Evolutionary conservation across 1,140 invertebrate species (phyloP).

Genomic region (Idris sp.): DNA sequence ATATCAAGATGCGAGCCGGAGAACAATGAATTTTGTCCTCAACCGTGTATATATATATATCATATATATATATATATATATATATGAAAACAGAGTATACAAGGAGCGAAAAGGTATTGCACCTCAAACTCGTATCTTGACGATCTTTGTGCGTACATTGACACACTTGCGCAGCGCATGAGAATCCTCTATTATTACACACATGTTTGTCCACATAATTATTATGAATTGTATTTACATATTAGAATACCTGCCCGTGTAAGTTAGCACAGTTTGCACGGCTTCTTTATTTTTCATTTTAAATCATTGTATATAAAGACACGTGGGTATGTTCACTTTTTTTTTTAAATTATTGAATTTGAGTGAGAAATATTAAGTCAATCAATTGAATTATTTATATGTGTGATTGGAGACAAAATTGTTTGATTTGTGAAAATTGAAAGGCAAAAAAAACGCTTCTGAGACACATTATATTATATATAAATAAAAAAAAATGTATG

Average conservation of each 20-base stretch:
- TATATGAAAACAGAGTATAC: too few species aligned
- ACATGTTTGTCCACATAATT: constrained; percentile 45
- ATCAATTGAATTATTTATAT: constrained; percentile 8
- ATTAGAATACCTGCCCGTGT: constrained; percentile 47
- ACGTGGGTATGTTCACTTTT: neutral
- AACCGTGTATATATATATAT: too few species aligned
- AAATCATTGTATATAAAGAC: constrained; percentile 11
- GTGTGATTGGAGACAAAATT: constrained; percentile 17
- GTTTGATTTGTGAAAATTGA: too few species aligned
- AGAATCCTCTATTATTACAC: constrained; percentile 59
- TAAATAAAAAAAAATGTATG: constrained; percentile 68
- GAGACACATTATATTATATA: too few species aligned
- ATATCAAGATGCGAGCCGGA: constrained; percentile 44
- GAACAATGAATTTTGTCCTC: constrained; percentile 60
- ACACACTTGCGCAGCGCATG: constrained; percentile 55
- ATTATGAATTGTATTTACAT: constrained; percentile 59
- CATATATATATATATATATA: too few species aligned
- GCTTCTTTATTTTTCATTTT: too few species aligned
- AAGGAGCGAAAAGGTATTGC: constrained; percentile 22
- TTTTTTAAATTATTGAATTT: neutral
- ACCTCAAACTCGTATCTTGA: constrained; percentile 41
- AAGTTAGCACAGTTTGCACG: constrained; percentile 44
- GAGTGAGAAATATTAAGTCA: too few species aligned
- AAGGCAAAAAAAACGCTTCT: constrained; percentile 71
- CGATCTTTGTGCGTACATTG: constrained; percentile 55